Conservation (phyloP, 1,140 invertebrate genomes). For the Probaryconus sp. region DNA sequence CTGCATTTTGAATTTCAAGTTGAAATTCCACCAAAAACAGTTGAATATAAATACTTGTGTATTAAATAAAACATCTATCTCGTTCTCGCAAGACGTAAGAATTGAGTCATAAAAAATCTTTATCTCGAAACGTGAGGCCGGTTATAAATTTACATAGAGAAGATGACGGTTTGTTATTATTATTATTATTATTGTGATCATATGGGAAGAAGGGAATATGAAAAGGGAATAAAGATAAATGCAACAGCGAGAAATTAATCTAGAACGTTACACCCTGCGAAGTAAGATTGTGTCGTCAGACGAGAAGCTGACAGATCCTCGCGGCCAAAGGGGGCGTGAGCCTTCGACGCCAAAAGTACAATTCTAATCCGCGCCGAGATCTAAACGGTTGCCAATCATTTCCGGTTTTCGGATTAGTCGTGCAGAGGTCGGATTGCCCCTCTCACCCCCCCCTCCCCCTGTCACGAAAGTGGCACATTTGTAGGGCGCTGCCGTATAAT, state of each 20-base stretch:
- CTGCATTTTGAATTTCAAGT: no score
- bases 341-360: slow-evolving; percentile 62
- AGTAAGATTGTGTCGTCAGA: slow-evolving; percentile 73
- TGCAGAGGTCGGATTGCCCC: slow-evolving; percentile 65
- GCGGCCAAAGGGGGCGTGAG: slow-evolving; percentile 51
- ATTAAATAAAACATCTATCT: no score
- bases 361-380: slow-evolving; percentile 73
- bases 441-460: slow-evolving; percentile 24
- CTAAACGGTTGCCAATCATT: slow-evolving; percentile 80
- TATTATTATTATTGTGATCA: slow-evolving; percentile 26
- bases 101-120: no score
- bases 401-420: slow-evolving; percentile 78
- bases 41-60: no score
- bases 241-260: slow-evolving; percentile 54
- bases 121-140: no score
- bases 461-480: slow-evolving; percentile 67
- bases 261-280: slow-evolving; percentile 36
- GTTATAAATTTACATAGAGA: slow-evolving; percentile 57
- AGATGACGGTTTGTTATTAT: no score
- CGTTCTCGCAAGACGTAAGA: no score
- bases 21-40: no score
- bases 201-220: slow-evolving; percentile 12
- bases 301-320: slow-evolving; percentile 62
- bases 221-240: slow-evolving; percentile 10
- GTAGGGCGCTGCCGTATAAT: slow-evolving; percentile 53